Percentiles rank a stretch among this genome's conserved stretches.
Conservation (phyloP, 2,113 vertebrate species). For the Channa argus region DNA sequence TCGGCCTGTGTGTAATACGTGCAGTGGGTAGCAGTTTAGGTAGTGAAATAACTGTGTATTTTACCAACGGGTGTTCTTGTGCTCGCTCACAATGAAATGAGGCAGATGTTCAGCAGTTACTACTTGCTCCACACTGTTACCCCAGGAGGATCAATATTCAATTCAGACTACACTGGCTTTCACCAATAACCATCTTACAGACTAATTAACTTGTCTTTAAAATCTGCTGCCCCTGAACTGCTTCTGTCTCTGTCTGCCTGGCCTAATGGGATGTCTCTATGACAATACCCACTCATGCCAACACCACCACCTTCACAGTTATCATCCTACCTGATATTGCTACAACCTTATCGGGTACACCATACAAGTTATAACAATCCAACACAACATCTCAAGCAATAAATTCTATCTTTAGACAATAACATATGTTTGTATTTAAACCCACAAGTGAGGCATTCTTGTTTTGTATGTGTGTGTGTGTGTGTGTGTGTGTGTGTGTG, state of each 20-base stretch:
- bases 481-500: too few relatives aligned
- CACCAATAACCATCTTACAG: slow-evolving; percentile 62
- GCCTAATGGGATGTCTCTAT: slow-evolving; percentile 56
- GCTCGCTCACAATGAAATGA: slow-evolving; percentile 39
- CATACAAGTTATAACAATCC: too few relatives aligned
- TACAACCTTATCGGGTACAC: too few relatives aligned
- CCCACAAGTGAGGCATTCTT: too few relatives aligned
- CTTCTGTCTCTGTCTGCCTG: slow-evolving; percentile 52
- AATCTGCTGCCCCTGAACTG: slow-evolving; percentile 55
- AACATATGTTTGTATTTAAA: too few relatives aligned
- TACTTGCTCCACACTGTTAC: slow-evolving; percentile 48
- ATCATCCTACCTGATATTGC: neutral
- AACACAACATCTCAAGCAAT: too few relatives aligned
- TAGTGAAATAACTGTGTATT: slow-evolving; percentile 36
- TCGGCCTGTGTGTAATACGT: slow-evolving; percentile 21
- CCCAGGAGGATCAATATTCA: slow-evolving; percentile 79
- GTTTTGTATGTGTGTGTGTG: too few relatives aligned
- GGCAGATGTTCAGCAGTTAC: slow-evolving; percentile 49
- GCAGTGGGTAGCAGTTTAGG: slow-evolving; percentile 21
- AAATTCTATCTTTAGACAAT: too few relatives aligned
- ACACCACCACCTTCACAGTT: neutral
- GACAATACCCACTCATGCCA: slow-evolving; percentile 24
- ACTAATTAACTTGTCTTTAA: slow-evolving; percentile 56
- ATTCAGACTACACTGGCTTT: slow-evolving; percentile 73
- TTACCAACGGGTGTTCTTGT: slow-evolving; percentile 2